Evolutionary conservation across 1,140 invertebrate species (phyloP), one percentile per base, ranked within the genome.

Genomic region (Apocrypta bakeri): DNA sequence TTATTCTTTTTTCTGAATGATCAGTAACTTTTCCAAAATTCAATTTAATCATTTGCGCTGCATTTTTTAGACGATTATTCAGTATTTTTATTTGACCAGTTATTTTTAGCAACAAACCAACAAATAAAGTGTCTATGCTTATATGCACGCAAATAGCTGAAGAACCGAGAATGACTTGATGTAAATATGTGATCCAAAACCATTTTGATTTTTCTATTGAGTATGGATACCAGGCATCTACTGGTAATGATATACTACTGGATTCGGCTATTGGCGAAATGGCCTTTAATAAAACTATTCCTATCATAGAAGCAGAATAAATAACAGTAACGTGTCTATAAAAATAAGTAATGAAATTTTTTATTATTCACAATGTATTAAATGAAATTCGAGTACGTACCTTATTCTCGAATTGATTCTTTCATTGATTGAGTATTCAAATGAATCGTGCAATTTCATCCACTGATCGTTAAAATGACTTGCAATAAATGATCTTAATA

Each of bases 151-250:
- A 31, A 2, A 81, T 27, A 3, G 71, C 63, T 14, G 73, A 81
- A 24, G 63, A 48, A 24, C 72, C 80, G 24, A 81, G 80, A 24
- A 81, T 48, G 1, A 66, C 24, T 63, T 81, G 80, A 56, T 81
- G 73, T 17, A 81, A 75, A 69, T 81, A 81, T 0, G 72, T 81
- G 12, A 81, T 14, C 80, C 73, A 81, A 33, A 75, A 81, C 73
- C 72, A 81, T 3, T 31, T 29, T 7, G n/a, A 24, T 12, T 81
- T 76, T 76, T 81, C 80, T 3, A 81, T 21, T 3, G 61, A 25
- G 24, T 81, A 81, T 33, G 80, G 80, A 40, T 81, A 75, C 61
- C n/a, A 68, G 24, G 63, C 73, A 48, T 75, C 73, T 9, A 81
- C 80, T 1, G 80, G 73, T n/a, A 81, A 37, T 0, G 29, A 29